Percentiles rank a stretch among this genome's conserved stretches.
phyloP scores from a whole-genome alignment of 2,888 invertebrate genomes.

The Ectemnius lituratus region DNA sequence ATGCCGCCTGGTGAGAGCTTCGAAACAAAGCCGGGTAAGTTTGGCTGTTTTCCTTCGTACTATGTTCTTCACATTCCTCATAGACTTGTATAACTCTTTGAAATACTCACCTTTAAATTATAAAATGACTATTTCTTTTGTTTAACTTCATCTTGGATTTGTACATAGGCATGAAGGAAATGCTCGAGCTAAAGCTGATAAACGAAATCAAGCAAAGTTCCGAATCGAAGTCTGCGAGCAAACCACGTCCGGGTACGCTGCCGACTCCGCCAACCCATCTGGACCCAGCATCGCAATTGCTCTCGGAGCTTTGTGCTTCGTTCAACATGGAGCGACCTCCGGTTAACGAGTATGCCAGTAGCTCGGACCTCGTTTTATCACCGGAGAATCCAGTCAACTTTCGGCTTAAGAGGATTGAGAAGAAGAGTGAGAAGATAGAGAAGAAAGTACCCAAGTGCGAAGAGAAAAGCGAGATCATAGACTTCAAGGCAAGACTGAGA shows the following conservation, averaged over 20 bases:
- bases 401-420: constrained; percentile 87
- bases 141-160: too few species aligned
- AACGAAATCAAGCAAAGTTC: constrained; percentile 91
- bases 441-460: constrained; percentile 78
- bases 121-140: too few species aligned
- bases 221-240: constrained; percentile 81
- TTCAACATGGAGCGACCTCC: constrained; percentile 83
- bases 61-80: too few species aligned
- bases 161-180: constrained; percentile 84
- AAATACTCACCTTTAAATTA: too few species aligned
- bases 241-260: constrained; percentile 50
- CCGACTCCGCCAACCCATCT: constrained; percentile 73
- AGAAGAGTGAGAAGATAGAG: constrained; percentile 80
- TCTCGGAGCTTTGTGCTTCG: constrained; percentile 91
- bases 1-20: constrained; percentile 70
- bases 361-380: background rate
- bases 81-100: too few species aligned
- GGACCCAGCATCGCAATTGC: constrained; percentile 89
- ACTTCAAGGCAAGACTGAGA: constrained; percentile 90
- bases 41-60: too few species aligned
- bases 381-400: constrained; percentile 61
- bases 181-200: constrained; percentile 88
- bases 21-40: constrained; percentile 77
- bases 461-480: constrained; percentile 82
- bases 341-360: background rate